Evolutionary conservation across 2,113 vertebrate species (phyloP).

Genomic region (Gymnarchus niloticus): DNA sequence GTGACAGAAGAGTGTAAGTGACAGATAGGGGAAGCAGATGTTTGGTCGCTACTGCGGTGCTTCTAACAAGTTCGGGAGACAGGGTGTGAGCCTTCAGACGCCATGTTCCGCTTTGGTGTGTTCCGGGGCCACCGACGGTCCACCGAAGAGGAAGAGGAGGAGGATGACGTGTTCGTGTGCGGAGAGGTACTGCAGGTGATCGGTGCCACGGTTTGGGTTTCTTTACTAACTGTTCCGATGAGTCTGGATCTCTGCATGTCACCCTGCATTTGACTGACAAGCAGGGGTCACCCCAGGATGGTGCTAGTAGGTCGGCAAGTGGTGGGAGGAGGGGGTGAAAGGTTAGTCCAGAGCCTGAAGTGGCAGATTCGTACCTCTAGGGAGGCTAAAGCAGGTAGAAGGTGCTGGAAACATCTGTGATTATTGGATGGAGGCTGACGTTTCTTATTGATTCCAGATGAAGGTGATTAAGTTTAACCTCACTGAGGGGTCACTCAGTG

Average conservation of each 20-base stretch:
- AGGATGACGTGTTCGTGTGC: slow-evolving; percentile 32
- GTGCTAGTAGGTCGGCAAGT: neutral
- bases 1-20: neutral
- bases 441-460: neutral
- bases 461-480: neutral
- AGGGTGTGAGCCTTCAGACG: neutral
- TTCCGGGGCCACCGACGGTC: slow-evolving; percentile 21
- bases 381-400: too few species aligned
- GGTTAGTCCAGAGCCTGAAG: neutral
- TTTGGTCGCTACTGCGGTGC: neutral
- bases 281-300: neutral
- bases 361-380: neutral
- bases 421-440: too few species aligned
- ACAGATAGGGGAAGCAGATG: neutral
- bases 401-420: neutral
- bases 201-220: neutral
- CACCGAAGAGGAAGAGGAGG: slow-evolving; percentile 12
- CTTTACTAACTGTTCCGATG: neutral
- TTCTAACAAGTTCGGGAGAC: neutral
- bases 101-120: slow-evolving; percentile 14
- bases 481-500: neutral
- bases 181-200: slow-evolving; percentile 22
- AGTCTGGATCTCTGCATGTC: neutral
- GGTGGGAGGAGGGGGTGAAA: neutral
- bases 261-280: neutral